Evolutionary conservation across 2,888 invertebrate genomes (phyloP).

Genomic region (Caenorhabditis plicata): DNA sequence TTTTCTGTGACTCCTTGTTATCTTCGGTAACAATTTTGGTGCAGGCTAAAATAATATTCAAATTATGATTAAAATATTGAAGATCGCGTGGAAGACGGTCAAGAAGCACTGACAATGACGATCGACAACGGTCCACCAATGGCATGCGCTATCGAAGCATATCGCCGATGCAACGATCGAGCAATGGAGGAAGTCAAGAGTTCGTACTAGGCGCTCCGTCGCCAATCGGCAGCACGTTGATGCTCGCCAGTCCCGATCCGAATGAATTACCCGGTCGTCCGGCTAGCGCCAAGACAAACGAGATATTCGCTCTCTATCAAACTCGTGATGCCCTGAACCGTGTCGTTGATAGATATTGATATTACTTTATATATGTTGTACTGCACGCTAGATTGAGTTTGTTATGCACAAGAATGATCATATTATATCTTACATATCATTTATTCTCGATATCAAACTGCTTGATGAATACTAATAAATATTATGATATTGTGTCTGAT

Average conservation of each 20-base stretch:
- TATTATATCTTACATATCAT: no score
- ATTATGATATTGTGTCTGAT: no score
- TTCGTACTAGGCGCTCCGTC: constrained; percentile 23
- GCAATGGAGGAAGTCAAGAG: constrained; percentile 26
- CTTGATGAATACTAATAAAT: no score
- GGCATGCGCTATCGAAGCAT: constrained; percentile 17
- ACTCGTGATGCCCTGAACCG: constrained; percentile 42
- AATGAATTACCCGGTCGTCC: constrained; percentile 31
- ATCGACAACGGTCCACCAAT: constrained; percentile 7
- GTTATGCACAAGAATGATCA: no score
- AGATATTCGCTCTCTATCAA: constrained; percentile 41
- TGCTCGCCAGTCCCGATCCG: constrained; percentile 33
- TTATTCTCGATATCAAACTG: no score
- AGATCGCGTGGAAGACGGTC: constrained; percentile 10
- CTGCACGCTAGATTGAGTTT: no score
- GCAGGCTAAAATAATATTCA: no score
- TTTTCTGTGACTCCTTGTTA: no score
- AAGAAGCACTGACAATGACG: constrained; percentile 13
- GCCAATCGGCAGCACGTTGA: constrained; percentile 30
- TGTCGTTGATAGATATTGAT: constrained; percentile 42
- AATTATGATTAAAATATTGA: neutral
- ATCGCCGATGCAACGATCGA: constrained; percentile 13
- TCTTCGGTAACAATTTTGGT: no score
- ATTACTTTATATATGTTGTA: no score
- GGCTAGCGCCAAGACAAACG: constrained; percentile 26